These are phyloP conservation scores for Murina feae DNA, from an alignment of 2,113 vertebrate genomes.

Conservation along the genomic window DNA sequence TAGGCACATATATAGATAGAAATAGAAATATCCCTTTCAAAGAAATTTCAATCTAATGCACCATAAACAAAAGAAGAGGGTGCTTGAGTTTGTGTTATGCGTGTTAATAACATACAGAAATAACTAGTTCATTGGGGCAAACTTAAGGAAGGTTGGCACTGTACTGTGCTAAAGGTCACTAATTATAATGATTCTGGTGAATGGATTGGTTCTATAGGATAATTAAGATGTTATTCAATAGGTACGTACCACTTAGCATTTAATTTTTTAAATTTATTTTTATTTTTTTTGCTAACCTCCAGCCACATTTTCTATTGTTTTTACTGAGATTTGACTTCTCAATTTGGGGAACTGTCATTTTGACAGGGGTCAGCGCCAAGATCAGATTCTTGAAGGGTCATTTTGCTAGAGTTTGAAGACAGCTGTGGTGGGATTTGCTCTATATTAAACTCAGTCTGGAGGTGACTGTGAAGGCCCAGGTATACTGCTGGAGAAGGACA, in stretches of 20 bases:
- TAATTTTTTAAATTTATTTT: neutral
- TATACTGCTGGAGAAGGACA: neutral
- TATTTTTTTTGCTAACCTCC: neutral
- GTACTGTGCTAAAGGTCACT: neutral
- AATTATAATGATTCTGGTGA: neutral
- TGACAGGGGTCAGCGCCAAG: neutral
- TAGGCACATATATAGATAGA: neutral
- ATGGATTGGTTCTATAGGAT: neutral
- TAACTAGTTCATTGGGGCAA: neutral
- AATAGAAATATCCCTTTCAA: neutral
- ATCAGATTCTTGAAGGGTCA: neutral
- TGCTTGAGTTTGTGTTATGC: neutral
- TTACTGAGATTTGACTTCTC: neutral
- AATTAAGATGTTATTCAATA: neutral
- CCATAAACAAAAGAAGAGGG: neutral
- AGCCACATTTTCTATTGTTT: neutral
- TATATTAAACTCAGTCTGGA: neutral
- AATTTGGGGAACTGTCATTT: neutral
- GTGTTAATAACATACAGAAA: neutral
- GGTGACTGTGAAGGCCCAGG: neutral
- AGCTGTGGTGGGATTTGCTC: neutral
- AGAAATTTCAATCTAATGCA: neutral
- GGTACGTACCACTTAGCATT: neutral
- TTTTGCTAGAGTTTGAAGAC: neutral
- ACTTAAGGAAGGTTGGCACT: neutral